These are phyloP conservation scores for Trachemys scripta DNA, from an alignment of 2,113 vertebrate genomes.

Conservation along the genomic window DNA sequence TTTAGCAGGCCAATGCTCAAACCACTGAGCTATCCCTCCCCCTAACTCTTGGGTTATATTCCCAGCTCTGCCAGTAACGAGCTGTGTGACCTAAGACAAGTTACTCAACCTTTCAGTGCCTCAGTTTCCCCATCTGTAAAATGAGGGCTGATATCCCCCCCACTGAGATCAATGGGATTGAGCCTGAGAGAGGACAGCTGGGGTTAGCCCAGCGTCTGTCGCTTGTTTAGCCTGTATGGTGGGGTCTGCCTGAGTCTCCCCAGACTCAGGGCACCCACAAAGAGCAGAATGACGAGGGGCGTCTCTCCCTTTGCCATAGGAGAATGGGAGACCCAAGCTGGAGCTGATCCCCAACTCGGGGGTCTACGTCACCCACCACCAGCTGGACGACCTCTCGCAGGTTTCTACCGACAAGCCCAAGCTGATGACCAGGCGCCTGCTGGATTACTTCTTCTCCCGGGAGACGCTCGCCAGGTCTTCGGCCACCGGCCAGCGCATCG, in stretches of 20 bases:
- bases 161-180: background rate
- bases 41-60: background rate
- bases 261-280: background rate
- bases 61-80: background rate
- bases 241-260: background rate
- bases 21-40: no score
- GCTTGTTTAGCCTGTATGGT: background rate
- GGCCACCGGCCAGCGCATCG: slow-evolving; percentile 1
- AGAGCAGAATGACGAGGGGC: background rate
- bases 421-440: slow-evolving; percentile 36
- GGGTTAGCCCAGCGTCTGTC: background rate
- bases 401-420: slow-evolving; percentile 47
- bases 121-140: background rate
- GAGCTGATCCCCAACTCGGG: slow-evolving; percentile 41
- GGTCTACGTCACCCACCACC: slow-evolving; percentile 33
- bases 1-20: no score
- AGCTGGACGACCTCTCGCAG: slow-evolving; percentile 45
- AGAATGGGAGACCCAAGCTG: slow-evolving; percentile 39
- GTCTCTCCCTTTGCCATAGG: background rate
- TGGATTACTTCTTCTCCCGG: slow-evolving; percentile 41
- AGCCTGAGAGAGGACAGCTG: background rate
- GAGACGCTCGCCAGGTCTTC: slow-evolving; percentile 27
- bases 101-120: background rate
- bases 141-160: background rate
- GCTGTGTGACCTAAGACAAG: background rate